Evolutionary conservation across 1,140 invertebrate genomes (phyloP).

Genomic region (Penaeus japonicus): DNA sequence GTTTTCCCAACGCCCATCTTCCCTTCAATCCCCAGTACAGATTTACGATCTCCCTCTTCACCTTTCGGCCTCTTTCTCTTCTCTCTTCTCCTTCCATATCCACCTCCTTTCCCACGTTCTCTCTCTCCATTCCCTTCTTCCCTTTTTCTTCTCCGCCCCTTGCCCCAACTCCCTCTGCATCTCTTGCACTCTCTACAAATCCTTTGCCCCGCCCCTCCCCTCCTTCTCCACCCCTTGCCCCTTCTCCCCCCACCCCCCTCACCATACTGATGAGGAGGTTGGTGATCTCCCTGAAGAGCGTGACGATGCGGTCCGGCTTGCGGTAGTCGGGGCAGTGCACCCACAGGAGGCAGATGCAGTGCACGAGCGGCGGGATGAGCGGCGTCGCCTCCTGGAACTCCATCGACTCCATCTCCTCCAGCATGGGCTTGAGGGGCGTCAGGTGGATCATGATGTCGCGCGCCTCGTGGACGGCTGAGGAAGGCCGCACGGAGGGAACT

Average conservation of each 20-base stretch:
- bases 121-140: too few relatives aligned
- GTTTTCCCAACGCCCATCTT: too few relatives aligned
- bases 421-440: conserved; percentile 80
- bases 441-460: conserved; percentile 88
- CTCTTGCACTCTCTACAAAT: too few relatives aligned
- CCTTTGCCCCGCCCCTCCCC: too few relatives aligned
- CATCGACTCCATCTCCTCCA: conserved; percentile 82
- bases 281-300: conserved; percentile 86
- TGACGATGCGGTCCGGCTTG: conserved; percentile 86
- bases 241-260: background rate
- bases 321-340: conserved; percentile 88
- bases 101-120: too few relatives aligned
- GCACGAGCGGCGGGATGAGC: conserved; percentile 79
- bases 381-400: conserved; percentile 82
- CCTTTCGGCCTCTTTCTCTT: too few relatives aligned
- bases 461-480: conserved; percentile 86
- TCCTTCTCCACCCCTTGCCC: too few relatives aligned
- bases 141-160: too few relatives aligned
- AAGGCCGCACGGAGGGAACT: conserved; percentile 62
- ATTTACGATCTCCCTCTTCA: too few relatives aligned
- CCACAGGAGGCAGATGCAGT: conserved; percentile 89
- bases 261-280: conserved; percentile 82
- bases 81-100: too few relatives aligned
- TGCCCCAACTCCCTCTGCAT: too few relatives aligned
- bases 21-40: too few relatives aligned